Evolutionary conservation across 92 coral and sea anemone genomes (phyloP).

Genomic region (Chrysogorgia sp.): DNA sequence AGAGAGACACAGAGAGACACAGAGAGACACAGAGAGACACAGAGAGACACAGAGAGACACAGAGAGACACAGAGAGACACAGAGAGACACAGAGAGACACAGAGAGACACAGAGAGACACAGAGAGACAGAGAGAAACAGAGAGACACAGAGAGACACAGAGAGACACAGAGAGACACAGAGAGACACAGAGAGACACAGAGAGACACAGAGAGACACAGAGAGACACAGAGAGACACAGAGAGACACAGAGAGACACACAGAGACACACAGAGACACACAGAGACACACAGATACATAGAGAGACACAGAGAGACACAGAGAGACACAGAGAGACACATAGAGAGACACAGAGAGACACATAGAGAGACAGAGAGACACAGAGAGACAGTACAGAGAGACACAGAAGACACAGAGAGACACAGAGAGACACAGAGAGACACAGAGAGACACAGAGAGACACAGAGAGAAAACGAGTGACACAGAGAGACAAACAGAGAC

Average conservation of each 20-base stretch:
- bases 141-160: background rate
- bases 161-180: background rate
- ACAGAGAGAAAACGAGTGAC: background rate
- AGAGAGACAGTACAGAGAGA: background rate
- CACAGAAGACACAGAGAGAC: too few species aligned
- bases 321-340: background rate
- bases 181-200: background rate
- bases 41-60: background rate
- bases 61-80: background rate
- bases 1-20: too few species aligned
- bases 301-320: background rate
- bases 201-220: background rate
- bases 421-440: too few species aligned
- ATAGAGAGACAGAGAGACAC: background rate
- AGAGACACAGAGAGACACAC: background rate
- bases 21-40: background rate
- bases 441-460: too few species aligned
- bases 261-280: background rate
- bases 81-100: background rate
- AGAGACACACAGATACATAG: background rate
- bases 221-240: background rate
- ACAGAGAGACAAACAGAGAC: background rate
- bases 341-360: background rate
- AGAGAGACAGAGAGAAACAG: background rate
- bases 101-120: background rate